Base-by-base conservation (phyloP, 2,797 vertebrate species). In the Aldrovandia affinis region DNA sequence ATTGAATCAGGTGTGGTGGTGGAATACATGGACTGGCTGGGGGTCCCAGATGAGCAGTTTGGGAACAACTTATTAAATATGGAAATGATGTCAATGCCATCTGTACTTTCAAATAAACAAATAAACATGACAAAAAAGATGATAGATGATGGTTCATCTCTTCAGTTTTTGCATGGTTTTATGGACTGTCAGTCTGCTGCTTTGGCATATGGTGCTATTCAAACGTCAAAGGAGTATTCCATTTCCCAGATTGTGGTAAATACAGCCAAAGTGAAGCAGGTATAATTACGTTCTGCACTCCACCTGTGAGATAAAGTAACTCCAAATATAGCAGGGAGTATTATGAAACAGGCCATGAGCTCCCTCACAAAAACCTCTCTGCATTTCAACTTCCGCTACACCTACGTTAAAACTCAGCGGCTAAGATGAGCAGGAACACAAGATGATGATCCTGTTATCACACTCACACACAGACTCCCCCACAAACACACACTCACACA, bases 341-440 rank as follows among this genome's bases (percentile, higher is more conserved):
- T 63, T 47, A 63, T 78, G 57, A 83, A 79, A 65, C 57, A 50
- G 61, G 83, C 83, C 57, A 75, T 52, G 73, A 36, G 59, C 47
- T 59, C 33, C 59, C 83, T 52, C 83, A 52, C 57, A 77, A 78
- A 61, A 65, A 52, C 42, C 73, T 54, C 57, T 82, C 80, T 75
- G 55, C 84, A 85, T 81, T 63, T 42, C 83, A 81, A 52, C 81
- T 63, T n/a, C 44, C 36, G 42, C 2, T 36, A 61, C 84, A 77
- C 80, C 84, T 78, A 82, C 57, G 42, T n/a, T n/a, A 0, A 54
- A 42, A n/a, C 73, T 78, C 68, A 42, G 12, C 2, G 12, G 28
- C 6, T 2, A 39, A 30, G 70, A 57, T n/a, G 65, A 28, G 44
- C 44, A 68, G 28, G 42, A 39, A 75, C 52, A 78, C 42, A 28